phyloP scores from a whole-genome alignment of 2,797 vertebrate species.

The Danio choprae region DNA sequence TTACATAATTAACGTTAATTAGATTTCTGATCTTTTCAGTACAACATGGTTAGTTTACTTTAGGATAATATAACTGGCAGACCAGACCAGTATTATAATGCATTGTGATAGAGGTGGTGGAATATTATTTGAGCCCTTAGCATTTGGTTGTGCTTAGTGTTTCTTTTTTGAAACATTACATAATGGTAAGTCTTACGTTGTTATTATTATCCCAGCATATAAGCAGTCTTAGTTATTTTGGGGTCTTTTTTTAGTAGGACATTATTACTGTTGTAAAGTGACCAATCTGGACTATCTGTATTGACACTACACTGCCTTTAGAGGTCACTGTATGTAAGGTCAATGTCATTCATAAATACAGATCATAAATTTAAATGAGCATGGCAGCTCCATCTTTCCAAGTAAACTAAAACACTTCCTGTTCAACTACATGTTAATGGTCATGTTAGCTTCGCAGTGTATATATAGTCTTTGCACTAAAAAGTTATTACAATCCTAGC shows the following conservation, averaged over 20 bases:
- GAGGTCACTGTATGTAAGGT: constrained; percentile 39
- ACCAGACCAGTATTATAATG: constrained; percentile 15
- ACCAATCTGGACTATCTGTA: constrained; percentile 12
- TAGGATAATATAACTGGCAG: not conserved
- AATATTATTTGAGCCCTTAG: constrained; percentile 33
- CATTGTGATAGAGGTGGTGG: constrained; percentile 24
- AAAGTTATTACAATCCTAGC: not conserved
- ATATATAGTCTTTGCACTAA: not conserved
- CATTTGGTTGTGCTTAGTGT: constrained; percentile 3
- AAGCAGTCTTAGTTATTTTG: not conserved
- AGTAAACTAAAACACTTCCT: not conserved
- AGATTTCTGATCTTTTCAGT: not conserved
- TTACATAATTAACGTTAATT: not conserved
- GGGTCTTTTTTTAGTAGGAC: not conserved
- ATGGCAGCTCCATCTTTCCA: not conserved
- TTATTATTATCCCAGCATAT: constrained; percentile 17
- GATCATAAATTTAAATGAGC: not conserved
- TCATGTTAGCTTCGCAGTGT: not conserved
- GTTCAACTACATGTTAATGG: not conserved
- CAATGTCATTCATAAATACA: not conserved
- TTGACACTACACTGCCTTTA: constrained; percentile 26
- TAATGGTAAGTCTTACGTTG: constrained; percentile 24
- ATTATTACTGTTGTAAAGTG: not conserved
- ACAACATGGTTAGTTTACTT: constrained; percentile 10
- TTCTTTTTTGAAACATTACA: constrained; percentile 16